Evolutionary conservation across 2,888 invertebrate species (phyloP), one percentile per base, ranked within the genome.

Genomic region (Protodeltote pygarga): DNA sequence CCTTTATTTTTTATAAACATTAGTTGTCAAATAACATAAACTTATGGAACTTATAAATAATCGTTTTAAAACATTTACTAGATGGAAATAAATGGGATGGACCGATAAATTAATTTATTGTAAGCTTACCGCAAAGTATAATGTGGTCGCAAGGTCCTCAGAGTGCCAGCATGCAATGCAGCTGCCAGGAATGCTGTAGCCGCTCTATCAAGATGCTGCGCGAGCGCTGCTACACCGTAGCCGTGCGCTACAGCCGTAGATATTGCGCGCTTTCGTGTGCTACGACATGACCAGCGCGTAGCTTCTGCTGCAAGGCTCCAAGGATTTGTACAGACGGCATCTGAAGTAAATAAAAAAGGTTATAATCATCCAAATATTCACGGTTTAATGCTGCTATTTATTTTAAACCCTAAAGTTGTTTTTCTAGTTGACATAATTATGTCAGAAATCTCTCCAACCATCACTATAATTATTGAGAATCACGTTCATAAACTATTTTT

Each of bases 161-260:
- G 83, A 46, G 94, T 92, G n/a, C 97, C 97, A 66, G 95, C 96
- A 75, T 97, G 95, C 77, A 98, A 95, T 6, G 95, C 94, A 1
- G 96, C 95, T 73, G 96, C 94, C 49, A 98, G 85, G 84, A 98
- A 97, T 53, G 95, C 95, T 74, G 96, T 95, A 14, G 96, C 95
- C 3, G 97, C 92, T 81, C 97, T 96, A 84, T 98, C 97, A 37
- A 98, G 87, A 79, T 96, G 96, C 79, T 98, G 97, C 1, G 97
- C 97, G 19, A 98, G 89, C 0, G 97, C 97, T n/a, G 97, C 92
- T 1, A 97, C 97, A 78, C 97, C 96, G 89, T 96, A 98, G 0
- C 95, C 95, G 67, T 96, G 95, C 41, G 94, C 93, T 53, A 95
- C 93, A 0, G 97, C 97, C 16, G 95, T 93, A 0, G 94, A 92